Base-by-base conservation (phyloP, 2,888 invertebrate species). In the Tanypteryx hageni region DNA sequence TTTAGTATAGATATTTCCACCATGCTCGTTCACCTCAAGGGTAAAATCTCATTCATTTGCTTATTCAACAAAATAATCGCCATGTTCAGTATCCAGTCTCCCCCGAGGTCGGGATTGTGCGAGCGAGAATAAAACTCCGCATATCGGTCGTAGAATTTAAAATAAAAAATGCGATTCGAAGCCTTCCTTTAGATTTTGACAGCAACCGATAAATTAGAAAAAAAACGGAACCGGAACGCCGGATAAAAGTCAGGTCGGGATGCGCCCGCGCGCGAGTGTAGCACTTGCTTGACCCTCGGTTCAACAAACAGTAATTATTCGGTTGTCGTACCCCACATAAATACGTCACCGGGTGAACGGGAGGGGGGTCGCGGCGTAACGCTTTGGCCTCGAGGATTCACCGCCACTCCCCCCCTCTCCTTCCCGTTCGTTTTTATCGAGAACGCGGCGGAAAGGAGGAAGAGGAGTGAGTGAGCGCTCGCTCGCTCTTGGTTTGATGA, bases 311-410 rank as follows among this genome's bases (percentile, higher is more conserved):
- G 76, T 11, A 13, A 76, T 76, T 76, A 76, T 76, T 76, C 76
- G 76, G 76, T 76, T 76, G 76, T 76, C 76, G 76, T 76, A 76
- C 76, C 27, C 76, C 27, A 27, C 76, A 76, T 76, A 76, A 76
- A 76, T 76, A 76, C 76, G 27, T 76, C 76, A 27, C 22, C 76
- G 76, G 9, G 27, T 2, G 61, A 13, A 27, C 22, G 22, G 76
- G 9, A 76, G 2, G 61, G 27, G 16, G n/a, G 68, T 22, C 4
- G 68, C 68, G 68, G 68, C n/a, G 68, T 44, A 44, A 68, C 68
- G 22, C 76, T 76, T 76, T 76, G 76, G 76, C 22, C 76, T 76
- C 44, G 1, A 44, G 44, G 44, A 44, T 44, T 44, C 44, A 44
- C 44, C 44, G 44, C 44, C 44, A 5, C 44, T 44, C 44, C n/a